These are phyloP conservation scores for Champsocephalus gunnari DNA, from an alignment of 2,797 vertebrate species.

Conservation along the genomic window DNA sequence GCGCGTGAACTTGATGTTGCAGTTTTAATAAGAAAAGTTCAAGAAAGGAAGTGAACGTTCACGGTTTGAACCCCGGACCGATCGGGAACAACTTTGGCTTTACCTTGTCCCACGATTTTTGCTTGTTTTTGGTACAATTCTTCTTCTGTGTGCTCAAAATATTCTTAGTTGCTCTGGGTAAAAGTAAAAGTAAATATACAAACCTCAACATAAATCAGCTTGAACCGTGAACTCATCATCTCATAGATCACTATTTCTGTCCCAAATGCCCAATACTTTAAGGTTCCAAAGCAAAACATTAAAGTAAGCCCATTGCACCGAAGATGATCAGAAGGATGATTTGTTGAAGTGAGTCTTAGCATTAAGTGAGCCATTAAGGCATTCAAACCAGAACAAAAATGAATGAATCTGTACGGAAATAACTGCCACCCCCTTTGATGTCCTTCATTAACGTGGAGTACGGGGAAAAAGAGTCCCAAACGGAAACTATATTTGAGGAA, in stretches of 20 bases:
- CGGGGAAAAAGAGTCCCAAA: slow-evolving; percentile 30
- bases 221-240: background rate
- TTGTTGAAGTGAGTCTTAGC: slow-evolving; percentile 20
- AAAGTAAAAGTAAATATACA: slow-evolving; percentile 12
- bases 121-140: background rate
- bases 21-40: background rate
- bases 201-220: slow-evolving; percentile 13
- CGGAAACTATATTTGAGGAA: slow-evolving; percentile 68
- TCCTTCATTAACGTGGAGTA: slow-evolving; percentile 53
- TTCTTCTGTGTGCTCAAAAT: background rate
- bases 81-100: background rate
- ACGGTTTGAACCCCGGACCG: background rate
- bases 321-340: slow-evolving; percentile 40
- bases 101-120: background rate
- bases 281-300: slow-evolving; percentile 20
- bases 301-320: background rate
- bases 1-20: background rate
- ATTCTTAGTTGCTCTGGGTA: background rate
- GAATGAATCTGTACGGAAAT: slow-evolving; percentile 58
- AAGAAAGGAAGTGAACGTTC: background rate
- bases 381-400: slow-evolving; percentile 3
- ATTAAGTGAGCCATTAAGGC: slow-evolving; percentile 27
- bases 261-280: slow-evolving; percentile 8
- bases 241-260: slow-evolving; percentile 2
- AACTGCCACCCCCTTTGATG: slow-evolving; percentile 43